phyloP scores from a whole-genome alignment of 2,888 invertebrate species.

The Gisinianus flammeolus region DNA sequence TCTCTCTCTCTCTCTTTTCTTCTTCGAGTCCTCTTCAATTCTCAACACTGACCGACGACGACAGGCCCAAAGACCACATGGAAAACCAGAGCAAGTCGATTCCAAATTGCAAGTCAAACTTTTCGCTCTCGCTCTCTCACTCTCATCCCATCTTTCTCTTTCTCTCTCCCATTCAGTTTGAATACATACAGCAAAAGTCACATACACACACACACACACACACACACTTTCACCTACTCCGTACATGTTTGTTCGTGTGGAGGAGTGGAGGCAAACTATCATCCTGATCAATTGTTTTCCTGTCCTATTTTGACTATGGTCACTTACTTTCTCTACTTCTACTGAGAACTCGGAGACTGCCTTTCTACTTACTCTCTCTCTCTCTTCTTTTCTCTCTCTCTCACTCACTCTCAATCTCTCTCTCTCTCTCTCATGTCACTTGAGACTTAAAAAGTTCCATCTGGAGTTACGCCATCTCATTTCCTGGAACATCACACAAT shows the following conservation, averaged over 20 bases:
- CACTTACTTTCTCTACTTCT: constrained; percentile 19
- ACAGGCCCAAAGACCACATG: neutral
- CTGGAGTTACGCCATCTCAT: neutral
- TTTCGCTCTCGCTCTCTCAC: neutral
- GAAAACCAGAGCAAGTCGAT: neutral
- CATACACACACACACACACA: too few species aligned
- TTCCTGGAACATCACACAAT: constrained; percentile 8
- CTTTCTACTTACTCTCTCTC: constrained; percentile 18
- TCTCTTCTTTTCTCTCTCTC: neutral
- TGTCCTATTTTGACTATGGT: constrained; percentile 34
- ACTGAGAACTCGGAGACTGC: constrained; percentile 14
- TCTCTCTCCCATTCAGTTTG: constrained; percentile 7
- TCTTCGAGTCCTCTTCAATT: neutral
- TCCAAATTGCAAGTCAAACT: constrained; percentile 14
- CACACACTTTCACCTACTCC: too few species aligned
- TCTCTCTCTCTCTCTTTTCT: neutral
- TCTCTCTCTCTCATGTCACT: neutral
- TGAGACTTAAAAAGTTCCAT: constrained; percentile 11
- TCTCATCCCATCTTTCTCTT: neutral
- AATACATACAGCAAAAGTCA: too few species aligned
- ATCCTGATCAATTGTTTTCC: constrained; percentile 22
- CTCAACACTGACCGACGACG: constrained; percentile 20
- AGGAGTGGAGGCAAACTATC: neutral
- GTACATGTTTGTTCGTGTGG: neutral
- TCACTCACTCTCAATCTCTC: neutral